Percentiles rank a stretch among this genome's conserved stretches.
Evolutionary conservation across 2,888 invertebrate species (phyloP).

Genomic region (Physocephala rufipes): DNA sequence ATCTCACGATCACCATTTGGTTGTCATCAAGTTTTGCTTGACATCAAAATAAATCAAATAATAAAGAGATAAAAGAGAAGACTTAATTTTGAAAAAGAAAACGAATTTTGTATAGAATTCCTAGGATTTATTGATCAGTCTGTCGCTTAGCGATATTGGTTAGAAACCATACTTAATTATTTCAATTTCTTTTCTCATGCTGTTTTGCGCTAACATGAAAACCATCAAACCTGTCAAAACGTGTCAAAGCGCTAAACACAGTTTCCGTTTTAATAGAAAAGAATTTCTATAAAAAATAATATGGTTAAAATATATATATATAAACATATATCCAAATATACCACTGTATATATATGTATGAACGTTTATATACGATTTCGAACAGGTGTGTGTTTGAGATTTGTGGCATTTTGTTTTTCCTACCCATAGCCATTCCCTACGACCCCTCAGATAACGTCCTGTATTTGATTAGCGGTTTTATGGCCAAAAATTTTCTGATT

Average conservation of each 20-base stretch:
- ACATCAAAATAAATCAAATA: too few species aligned
- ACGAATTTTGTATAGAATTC: too few species aligned
- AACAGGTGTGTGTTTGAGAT: conserved; percentile 30
- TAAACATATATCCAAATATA: conserved; percentile 15
- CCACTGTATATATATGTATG: conserved; percentile 28
- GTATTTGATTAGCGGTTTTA: conserved; percentile 63
- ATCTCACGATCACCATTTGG: too few species aligned
- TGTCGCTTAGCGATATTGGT: too few species aligned
- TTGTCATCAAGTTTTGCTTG: too few species aligned
- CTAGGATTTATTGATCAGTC: too few species aligned
- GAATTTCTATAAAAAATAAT: background rate
- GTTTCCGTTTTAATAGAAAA: conserved; percentile 27
- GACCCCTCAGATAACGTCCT: conserved; percentile 44
- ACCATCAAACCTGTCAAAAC: conserved; percentile 21
- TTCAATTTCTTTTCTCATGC: too few species aligned
- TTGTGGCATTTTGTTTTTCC: conserved; percentile 24
- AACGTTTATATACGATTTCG: conserved; percentile 1
- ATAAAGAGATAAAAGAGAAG: too few species aligned
- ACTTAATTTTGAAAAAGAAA: too few species aligned
- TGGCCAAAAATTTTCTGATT: conserved; percentile 52
- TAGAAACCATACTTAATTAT: too few species aligned
- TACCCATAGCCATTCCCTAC: conserved; percentile 33
- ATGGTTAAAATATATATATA: conserved; percentile 10
- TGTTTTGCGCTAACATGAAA: background rate
- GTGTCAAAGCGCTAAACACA: conserved; percentile 32